phyloP scores from a whole-genome alignment of 1,140 invertebrate genomes.

The Polypedilum vanderplanki region DNA sequence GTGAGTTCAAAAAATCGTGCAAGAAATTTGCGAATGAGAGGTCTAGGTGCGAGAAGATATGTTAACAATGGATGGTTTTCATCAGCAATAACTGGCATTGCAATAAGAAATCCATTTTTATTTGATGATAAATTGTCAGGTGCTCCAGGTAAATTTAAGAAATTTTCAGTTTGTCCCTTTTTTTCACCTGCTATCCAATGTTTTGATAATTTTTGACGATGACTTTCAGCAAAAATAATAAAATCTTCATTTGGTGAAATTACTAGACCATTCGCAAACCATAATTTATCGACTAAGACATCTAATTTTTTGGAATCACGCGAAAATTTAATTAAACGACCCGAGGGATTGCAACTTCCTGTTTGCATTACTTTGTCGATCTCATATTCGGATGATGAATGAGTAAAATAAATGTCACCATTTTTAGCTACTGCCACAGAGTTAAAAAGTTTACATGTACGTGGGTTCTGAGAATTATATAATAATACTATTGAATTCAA shows the following conservation, averaged over 20 bases:
- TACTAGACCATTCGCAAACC: constrained; percentile 74
- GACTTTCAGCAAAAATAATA: constrained; percentile 62
- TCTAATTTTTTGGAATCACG: not conserved
- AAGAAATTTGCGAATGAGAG: constrained; percentile 54
- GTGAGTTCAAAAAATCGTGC: constrained; percentile 47
- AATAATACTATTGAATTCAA: not conserved
- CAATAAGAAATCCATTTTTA: constrained; percentile 61
- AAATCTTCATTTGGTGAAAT: constrained; percentile 68
- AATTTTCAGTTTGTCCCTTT: constrained; percentile 62
- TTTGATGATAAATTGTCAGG: constrained; percentile 72
- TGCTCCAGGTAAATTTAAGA: constrained; percentile 68
- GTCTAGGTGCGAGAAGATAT: constrained; percentile 49
- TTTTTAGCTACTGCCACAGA: constrained; percentile 58
- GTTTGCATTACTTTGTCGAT: constrained; percentile 56
- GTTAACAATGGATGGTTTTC: constrained; percentile 46
- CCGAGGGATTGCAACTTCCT: constrained; percentile 58
- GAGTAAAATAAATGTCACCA: constrained; percentile 73
- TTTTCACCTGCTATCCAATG: constrained; percentile 68
- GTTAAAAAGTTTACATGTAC: constrained; percentile 53
- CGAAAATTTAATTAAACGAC: constrained; percentile 53
- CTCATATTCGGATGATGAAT: constrained; percentile 57
- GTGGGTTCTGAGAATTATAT: not conserved
- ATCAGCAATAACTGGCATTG: constrained; percentile 49
- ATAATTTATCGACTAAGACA: constrained; percentile 59
- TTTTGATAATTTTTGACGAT: constrained; percentile 50